Evolutionary conservation across 2,113 vertebrate species (phyloP), one percentile per base, ranked within the genome.

Genomic region (Sapajus apella): DNA sequence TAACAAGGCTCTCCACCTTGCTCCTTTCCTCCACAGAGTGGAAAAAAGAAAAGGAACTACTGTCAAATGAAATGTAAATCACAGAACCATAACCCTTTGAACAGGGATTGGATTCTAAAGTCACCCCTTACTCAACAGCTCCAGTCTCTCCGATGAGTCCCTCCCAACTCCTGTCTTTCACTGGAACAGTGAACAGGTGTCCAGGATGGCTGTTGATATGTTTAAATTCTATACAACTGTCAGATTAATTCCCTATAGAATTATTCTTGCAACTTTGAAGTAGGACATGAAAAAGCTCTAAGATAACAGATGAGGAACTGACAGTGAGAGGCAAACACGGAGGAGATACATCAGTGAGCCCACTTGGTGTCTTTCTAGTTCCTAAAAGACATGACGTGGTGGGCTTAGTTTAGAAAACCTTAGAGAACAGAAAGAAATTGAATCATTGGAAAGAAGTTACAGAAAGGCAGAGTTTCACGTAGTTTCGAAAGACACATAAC

Each of bases 391-490:
- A 91, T 12, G 56, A 72, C n/a, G n/a, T 82, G 85, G 86, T 68
- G 56, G 35, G 32, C 47, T 82, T 66, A 47, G 47, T 92, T 97
- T 61, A 88, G 89, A 82, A 87, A 89, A 68, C n/a, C 23, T 56
- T n/a, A 17, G 12, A 68, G 75, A 70, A 37, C 37, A 80, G 50
- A 68, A 64, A 70, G 52, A 55, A 87, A 73, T 32, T 43, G 93
- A 75, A 50, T 17, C 68, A 21, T 13, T 18, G 9, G 20, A 12
- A 89, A 94, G 80, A 82, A 73, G 32, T 52, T 35, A 20, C 32
- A 73, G 68, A 82, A 20, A 56, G 52, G 30, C 32, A 47, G 8
- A 52, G 27, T 40, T n/a, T 66, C 80, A 83, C 21, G 17, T 1
- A 55, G 23, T 20, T 9, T 56, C 3, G 1, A 40, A 68, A 79